Evolutionary conservation across 2,113 vertebrate genomes (phyloP), one percentile per base, ranked within the genome.

Genomic region (Etheostoma spectabile): DNA sequence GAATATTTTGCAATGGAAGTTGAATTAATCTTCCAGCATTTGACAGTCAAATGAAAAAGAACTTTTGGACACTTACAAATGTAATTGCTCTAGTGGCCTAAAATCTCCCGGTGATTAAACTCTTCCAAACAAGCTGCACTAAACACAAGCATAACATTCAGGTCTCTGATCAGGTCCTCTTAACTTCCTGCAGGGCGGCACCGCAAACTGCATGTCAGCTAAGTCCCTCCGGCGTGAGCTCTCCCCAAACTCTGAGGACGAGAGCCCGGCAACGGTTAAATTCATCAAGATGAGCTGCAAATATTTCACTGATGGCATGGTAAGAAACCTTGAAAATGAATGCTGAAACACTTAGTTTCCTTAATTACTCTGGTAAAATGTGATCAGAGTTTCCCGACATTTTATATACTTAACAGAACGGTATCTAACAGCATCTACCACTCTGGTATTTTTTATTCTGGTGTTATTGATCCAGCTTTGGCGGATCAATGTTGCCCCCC

Each of bases 231-330:
- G 95, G 10, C 96, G 97, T 57, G 95, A 97, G 55, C 91, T 96
- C n/a, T 99, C 97, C 2, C 98, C 97, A 2, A 96, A 95, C 60
- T 99, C 98, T 0, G 98, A 99, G 90, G 95, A 96, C 22, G 95
- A 96, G 55, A 97, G 98, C 79, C 97, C 97, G 0, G 91, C 96
- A 4, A 96, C 96, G 0, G 96, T 97, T 55, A 99, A 98, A 89
- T 99, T 99, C 91, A 95, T 99, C 84, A 99, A 99, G 93, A 99
- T 99, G 97, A 99, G 98, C 91, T 99, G 98, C 93, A 98, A 98
- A 49, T 99, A 97, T 84, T 99, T 99, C 93, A 99, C 98, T 0
- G 98, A 99, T 70, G 98, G 98, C 80, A 99, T 99, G 98, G 98
- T 99, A 91, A 56, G 93, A 85, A 18, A 15, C 16, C 15, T 4